These are phyloP conservation scores for Gryllus longicercus DNA, from an alignment of 2,888 invertebrate species.

Conservation along the genomic window DNA sequence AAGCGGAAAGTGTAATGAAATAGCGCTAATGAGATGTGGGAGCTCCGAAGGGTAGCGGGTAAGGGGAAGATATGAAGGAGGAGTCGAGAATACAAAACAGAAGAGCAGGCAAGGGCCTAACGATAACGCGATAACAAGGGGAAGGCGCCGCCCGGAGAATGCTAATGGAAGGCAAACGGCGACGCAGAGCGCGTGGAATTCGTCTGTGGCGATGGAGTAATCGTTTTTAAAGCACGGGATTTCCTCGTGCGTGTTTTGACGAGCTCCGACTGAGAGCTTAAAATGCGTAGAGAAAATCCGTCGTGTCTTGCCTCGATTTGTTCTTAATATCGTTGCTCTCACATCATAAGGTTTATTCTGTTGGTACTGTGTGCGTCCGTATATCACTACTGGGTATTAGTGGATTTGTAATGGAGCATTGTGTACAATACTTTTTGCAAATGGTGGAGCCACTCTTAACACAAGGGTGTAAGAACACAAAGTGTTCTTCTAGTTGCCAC, in stretches of 20 bases:
- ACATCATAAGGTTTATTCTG: too few species aligned
- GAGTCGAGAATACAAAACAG: neutral
- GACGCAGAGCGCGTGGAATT: neutral
- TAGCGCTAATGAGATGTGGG: slow-evolving; percentile 3
- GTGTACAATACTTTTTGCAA: too few species aligned
- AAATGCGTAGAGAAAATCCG: too few species aligned
- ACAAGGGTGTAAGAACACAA: too few species aligned
- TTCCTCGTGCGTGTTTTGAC: neutral
- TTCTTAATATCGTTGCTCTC: too few species aligned
- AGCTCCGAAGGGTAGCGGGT: neutral
- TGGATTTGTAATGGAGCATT: too few species aligned
- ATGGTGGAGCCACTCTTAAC: too few species aligned
- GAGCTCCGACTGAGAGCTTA: too few species aligned
- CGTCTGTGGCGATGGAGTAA: neutral
- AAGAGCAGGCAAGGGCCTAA: neutral
- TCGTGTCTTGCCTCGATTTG: too few species aligned
- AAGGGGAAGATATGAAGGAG: neutral
- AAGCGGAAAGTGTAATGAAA: neutral
- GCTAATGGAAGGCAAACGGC: slow-evolving; percentile 3
- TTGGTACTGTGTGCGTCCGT: too few species aligned
- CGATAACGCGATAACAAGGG: slow-evolving; percentile 6
- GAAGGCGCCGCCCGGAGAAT: neutral
- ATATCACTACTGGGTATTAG: too few species aligned
- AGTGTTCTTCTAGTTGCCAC: too few species aligned
- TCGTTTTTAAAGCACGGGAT: neutral